Evolutionary conservation across 2,113 vertebrate species (phyloP).

Genomic region (Sceloporus undulatus): DNA sequence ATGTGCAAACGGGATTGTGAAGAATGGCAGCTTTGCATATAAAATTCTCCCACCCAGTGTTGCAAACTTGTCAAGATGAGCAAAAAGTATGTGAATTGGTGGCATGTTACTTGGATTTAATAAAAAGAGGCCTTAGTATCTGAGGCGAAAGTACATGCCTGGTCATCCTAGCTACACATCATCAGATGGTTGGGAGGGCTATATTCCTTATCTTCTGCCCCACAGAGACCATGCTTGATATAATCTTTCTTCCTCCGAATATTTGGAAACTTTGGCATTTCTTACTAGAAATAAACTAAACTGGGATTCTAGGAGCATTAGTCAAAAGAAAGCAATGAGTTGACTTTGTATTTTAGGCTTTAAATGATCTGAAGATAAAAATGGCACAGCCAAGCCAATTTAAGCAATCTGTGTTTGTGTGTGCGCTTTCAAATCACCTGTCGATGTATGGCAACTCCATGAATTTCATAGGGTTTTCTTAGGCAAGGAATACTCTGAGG

Average conservation of each 20-base stretch:
- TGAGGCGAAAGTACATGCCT: too few species aligned
- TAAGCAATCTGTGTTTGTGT: conserved; percentile 25
- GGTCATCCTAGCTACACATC: too few species aligned
- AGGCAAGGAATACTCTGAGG: too few species aligned
- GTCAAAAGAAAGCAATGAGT: conserved; percentile 28
- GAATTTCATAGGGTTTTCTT: too few species aligned
- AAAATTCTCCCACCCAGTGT: not conserved
- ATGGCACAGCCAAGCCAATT: conserved; percentile 40
- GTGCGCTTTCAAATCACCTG: too few species aligned
- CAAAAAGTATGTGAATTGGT: not conserved
- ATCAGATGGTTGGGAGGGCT: too few species aligned
- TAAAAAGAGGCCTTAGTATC: not conserved
- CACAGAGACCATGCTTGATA: too few species aligned
- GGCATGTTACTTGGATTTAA: not conserved
- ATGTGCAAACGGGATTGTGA: not conserved
- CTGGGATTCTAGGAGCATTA: conserved; percentile 34
- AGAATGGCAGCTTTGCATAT: not conserved
- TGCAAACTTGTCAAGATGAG: not conserved
- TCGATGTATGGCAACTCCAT: too few species aligned
- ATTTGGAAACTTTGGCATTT: not conserved
- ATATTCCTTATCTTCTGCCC: too few species aligned
- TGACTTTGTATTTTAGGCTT: too few species aligned
- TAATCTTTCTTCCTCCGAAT: not conserved
- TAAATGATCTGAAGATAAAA: conserved; percentile 45
- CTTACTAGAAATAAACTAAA: not conserved